Percentiles rank a stretch among this genome's conserved stretches.
These are phyloP conservation scores for Eremobia ochroleuca DNA, from an alignment of 2,888 invertebrate genomes.

Conservation along the genomic window DNA sequence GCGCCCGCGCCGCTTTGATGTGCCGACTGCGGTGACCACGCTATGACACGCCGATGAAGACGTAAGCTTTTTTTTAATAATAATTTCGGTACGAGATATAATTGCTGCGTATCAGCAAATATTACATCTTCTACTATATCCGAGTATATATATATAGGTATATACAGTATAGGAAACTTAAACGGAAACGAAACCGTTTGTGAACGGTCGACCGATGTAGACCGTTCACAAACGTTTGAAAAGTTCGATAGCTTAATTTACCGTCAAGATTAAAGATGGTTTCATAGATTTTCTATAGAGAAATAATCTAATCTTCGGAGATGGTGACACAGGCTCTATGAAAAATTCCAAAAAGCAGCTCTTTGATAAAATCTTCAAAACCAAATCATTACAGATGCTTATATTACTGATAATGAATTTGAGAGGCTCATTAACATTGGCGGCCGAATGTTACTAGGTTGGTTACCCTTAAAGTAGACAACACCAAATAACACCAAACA, in stretches of 20 bases:
- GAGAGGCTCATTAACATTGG: background rate
- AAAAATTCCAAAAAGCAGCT: background rate
- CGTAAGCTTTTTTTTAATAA: conserved; percentile 10
- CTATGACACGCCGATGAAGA: background rate
- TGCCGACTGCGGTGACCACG: conserved; percentile 72
- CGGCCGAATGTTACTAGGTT: too few species aligned
- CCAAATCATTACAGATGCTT: background rate
- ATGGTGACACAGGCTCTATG: background rate
- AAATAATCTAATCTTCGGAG: background rate
- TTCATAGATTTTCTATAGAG: background rate
- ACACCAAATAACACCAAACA: background rate
- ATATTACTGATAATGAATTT: background rate
- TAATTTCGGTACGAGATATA: background rate
- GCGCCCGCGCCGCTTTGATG: conserved; percentile 74
- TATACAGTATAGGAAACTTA: background rate
- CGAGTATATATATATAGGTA: too few species aligned
- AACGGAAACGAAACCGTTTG: background rate
- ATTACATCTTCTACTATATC: background rate
- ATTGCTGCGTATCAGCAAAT: background rate
- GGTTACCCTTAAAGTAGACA: background rate
- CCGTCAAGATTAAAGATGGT: background rate
- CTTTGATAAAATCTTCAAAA: background rate
- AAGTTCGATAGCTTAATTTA: background rate
- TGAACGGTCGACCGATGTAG: background rate
- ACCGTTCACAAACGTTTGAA: too few species aligned